Base-by-base conservation (phyloP, 1,140 invertebrate genomes). In the Conus ventricosus region DNA sequence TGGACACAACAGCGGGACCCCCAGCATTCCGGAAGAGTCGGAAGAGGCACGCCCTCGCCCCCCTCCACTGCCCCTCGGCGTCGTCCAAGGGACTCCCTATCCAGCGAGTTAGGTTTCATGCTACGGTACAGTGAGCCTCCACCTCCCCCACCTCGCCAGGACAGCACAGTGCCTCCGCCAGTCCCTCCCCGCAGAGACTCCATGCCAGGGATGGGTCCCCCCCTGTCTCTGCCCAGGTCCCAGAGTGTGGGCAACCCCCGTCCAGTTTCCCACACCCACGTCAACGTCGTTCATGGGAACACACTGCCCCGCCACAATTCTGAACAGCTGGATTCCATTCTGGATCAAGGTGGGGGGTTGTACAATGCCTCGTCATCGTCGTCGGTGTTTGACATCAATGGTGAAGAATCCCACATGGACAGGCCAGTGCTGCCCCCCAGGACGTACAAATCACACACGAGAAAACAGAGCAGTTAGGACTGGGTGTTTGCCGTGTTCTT, bases 101-200 rank as follows among this genome's bases (percentile, higher is more conserved):
- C 67, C 67, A 71, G 92, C 92, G 87, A 63, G 20, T 78, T 60
- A 71, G 63, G 86, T 51, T 78, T 78, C 11, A 71, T 23, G 67
- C 10, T 63, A 55, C 78, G 84, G 23, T 71, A 91, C 96, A 96
- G 78, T 71, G 87, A 90, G 23, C 93, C 92, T 23, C 93, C 92
- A 23, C 87, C 91, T 25, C 90, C 92, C 51, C 92, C 93, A 71
- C 91, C 93, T 25, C 88, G 91, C 71, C 81, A 93, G 87, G 89
- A 93, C 91, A 88, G 92, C 89, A 89, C 91, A 87, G 93, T 91
- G 83, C 93, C 93, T 51, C 94, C 91, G 85, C 96, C 89, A 92
- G 95, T 95, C 89, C 96, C 94, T 90, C 96, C 94, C 89, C 96
- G 95, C 83, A 96, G 95, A 75, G 95, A 95, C 89, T 95, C 94